phyloP scores from a whole-genome alignment of 1,140 invertebrate species.

The Oedothorax gibbosus region DNA sequence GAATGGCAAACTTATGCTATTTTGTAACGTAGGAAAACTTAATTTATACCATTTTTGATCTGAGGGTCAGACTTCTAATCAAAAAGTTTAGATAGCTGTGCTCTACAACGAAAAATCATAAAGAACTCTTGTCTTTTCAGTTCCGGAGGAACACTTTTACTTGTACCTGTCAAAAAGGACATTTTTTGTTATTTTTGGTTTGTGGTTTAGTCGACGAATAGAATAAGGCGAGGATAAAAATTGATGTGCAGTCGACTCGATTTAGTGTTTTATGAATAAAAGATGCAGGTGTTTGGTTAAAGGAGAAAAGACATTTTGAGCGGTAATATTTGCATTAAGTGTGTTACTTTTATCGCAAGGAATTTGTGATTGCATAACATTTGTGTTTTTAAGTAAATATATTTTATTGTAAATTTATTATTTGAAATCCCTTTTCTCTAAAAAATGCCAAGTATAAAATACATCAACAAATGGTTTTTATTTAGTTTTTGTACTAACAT shows the following conservation, averaged over 20 bases:
- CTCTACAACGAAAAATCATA: neutral
- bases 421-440: too few relatives aligned
- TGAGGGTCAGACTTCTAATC: neutral
- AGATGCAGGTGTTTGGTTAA: slow-evolving; percentile 7
- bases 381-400: too few relatives aligned
- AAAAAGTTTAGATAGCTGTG: neutral
- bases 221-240: slow-evolving; percentile 35
- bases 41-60: neutral
- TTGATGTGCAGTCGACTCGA: slow-evolving; percentile 32
- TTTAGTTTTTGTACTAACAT: too few relatives aligned
- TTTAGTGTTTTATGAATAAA: slow-evolving; percentile 41
- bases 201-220: neutral
- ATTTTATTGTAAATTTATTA: too few relatives aligned
- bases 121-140: neutral
- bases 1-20: too few relatives aligned
- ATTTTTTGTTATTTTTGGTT: slow-evolving; percentile 11
- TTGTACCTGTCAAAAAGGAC: slow-evolving; percentile 18
- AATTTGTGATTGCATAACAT: too few relatives aligned
- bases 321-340: slow-evolving; percentile 14
- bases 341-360: neutral
- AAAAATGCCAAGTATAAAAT: too few relatives aligned
- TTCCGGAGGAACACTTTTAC: slow-evolving; percentile 6
- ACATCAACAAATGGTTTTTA: too few relatives aligned
- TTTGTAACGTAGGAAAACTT: too few relatives aligned
- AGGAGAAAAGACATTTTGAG: neutral